Evolutionary conservation across 2,888 invertebrate genomes (phyloP).

Genomic region (Orthosia incerta): DNA sequence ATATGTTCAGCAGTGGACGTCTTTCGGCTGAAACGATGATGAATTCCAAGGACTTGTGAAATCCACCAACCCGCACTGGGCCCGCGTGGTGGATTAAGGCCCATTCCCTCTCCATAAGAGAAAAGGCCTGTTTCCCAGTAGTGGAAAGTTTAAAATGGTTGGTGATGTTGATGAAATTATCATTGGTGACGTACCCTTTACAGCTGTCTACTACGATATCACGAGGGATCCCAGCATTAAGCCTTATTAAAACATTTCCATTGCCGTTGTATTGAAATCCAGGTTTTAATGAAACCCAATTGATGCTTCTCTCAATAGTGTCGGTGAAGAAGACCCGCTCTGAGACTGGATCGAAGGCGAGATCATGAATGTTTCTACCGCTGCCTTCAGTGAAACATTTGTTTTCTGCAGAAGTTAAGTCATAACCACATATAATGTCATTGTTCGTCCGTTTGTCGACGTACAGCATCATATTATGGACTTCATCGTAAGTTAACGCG

Average conservation of each 20-base stretch:
- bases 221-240: slow-evolving; percentile 67
- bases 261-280: slow-evolving; percentile 76
- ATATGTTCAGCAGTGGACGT: too few relatives aligned
- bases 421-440: slow-evolving; percentile 92
- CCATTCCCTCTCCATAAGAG: too few relatives aligned
- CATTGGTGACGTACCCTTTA: slow-evolving; percentile 70
- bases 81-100: too few relatives aligned
- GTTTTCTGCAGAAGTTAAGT: slow-evolving; percentile 79
- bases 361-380: slow-evolving; percentile 92
- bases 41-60: too few relatives aligned
- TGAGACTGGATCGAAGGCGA: slow-evolving; percentile 94
- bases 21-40: too few relatives aligned
- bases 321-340: slow-evolving; percentile 95
- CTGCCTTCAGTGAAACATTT: slow-evolving; percentile 86
- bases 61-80: too few relatives aligned
- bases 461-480: slow-evolving; percentile 92
- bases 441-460: slow-evolving; percentile 92
- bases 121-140: too few relatives aligned
- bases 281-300: slow-evolving; percentile 81
- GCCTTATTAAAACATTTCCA: slow-evolving; percentile 76
- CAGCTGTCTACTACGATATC: slow-evolving; percentile 28
- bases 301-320: slow-evolving; percentile 83
- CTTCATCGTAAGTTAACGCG: slow-evolving; percentile 93
- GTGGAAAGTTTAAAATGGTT: too few relatives aligned
- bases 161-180: neutral